Conservation (phyloP, 2,888 invertebrate genomes). For the Octonoba sinensis region DNA sequence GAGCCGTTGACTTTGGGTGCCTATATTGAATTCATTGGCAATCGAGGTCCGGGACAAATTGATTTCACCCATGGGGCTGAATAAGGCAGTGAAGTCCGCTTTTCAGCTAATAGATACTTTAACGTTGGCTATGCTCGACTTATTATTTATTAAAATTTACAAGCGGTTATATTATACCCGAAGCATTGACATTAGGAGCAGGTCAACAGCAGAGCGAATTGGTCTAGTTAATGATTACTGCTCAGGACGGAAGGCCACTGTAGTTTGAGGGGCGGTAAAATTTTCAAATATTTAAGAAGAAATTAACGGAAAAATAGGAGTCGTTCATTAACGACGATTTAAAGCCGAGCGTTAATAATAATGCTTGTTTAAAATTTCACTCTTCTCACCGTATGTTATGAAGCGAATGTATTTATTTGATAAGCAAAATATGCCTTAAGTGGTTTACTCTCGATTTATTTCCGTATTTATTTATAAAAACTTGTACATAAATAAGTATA, state of each 20-base stretch:
- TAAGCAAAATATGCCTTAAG: too few relatives aligned
- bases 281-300: background rate
- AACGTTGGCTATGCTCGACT: constrained; percentile 16
- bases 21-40: constrained; percentile 20
- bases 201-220: background rate
- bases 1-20: constrained; percentile 43
- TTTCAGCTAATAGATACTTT: constrained; percentile 30
- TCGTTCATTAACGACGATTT: too few relatives aligned
- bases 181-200: constrained; percentile 15
- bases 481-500: too few relatives aligned
- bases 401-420: too few relatives aligned
- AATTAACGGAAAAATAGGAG: background rate
- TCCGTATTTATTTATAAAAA: too few relatives aligned
- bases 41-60: constrained; percentile 39
- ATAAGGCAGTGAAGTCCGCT: background rate
- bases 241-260: background rate
- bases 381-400: too few relatives aligned
- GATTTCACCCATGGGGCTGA: constrained; percentile 38
- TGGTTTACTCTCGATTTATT: too few relatives aligned
- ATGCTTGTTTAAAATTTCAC: too few relatives aligned
- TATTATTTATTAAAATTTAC: constrained; percentile 53
- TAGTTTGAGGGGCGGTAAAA: background rate
- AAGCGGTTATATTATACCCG: constrained; percentile 9
- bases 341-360: too few relatives aligned
- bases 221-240: background rate